A percentile compares a stretch with the other conserved stretches of the same genome.
phyloP scores from a whole-genome alignment of 2,797 vertebrate genomes.

The Helicolenus hilgendorfi region DNA sequence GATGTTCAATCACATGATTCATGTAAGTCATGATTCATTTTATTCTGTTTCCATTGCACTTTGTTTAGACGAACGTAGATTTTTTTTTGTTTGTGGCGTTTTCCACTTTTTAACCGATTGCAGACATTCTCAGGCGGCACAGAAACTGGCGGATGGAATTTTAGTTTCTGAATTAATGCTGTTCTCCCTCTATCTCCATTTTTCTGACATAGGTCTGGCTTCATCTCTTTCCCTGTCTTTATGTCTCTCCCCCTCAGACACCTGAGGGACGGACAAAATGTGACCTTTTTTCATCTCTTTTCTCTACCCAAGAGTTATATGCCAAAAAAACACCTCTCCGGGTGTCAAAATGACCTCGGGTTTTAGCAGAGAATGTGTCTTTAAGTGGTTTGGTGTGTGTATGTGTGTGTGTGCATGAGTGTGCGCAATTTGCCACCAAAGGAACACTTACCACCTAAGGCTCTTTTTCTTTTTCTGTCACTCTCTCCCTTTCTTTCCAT shows the following conservation, averaged over 20 bases:
- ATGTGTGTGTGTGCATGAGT: neutral
- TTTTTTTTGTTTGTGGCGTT: neutral
- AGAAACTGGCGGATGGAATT: neutral
- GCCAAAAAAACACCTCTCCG: slow-evolving; percentile 52
- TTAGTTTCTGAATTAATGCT: neutral
- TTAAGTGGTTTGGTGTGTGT: slow-evolving; percentile 28
- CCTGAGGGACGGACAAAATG: slow-evolving; percentile 36
- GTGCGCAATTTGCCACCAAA: slow-evolving; percentile 17
- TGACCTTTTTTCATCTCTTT: slow-evolving; percentile 67
- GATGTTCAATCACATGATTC: neutral
- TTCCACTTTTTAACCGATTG: neutral
- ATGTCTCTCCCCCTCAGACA: neutral
- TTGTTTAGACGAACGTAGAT: neutral
- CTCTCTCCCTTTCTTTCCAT: slow-evolving; percentile 16
- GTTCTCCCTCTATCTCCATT: neutral
- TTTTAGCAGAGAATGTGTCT: slow-evolving; percentile 44
- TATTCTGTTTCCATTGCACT: neutral
- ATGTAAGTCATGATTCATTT: neutral
- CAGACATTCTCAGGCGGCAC: neutral
- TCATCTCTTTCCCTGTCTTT: neutral
- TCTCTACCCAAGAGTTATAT: slow-evolving; percentile 46
- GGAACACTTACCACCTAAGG: slow-evolving; percentile 47
- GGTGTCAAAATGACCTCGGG: slow-evolving; percentile 68
- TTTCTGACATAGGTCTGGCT: neutral
- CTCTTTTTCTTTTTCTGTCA: slow-evolving; percentile 21